Percentiles rank a stretch among this genome's conserved stretches.
Conservation (phyloP, 1,140 invertebrate species). For the Diabrotica virgifera region DNA sequence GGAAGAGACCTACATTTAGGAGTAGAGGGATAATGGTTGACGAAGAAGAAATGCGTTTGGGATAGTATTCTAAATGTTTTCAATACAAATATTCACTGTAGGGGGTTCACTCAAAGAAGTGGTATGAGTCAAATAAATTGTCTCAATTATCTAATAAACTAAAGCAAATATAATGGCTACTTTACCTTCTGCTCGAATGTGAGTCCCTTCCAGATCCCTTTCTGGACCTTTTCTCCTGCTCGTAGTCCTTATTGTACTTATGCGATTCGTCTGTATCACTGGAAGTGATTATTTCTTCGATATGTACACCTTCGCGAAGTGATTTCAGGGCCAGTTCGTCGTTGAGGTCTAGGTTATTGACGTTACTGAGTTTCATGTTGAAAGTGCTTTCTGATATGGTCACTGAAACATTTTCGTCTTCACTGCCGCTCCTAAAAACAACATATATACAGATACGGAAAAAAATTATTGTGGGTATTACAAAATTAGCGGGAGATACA, state of each 20-base stretch:
- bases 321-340: slow-evolving; percentile 54
- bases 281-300: slow-evolving; percentile 34
- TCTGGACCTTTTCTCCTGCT: slow-evolving; percentile 37
- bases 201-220: slow-evolving; percentile 31
- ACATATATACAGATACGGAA: background rate
- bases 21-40: no score
- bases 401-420: slow-evolving; percentile 54
- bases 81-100: no score
- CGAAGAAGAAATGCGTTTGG: no score
- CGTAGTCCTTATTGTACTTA: slow-evolving; percentile 30
- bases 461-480: no score
- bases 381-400: slow-evolving; percentile 53
- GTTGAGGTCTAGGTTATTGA: slow-evolving; percentile 53
- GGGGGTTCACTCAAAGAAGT: background rate
- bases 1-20: no score
- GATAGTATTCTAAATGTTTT: no score
- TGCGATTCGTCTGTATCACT: slow-evolving; percentile 29
- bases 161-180: background rate
- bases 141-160: background rate
- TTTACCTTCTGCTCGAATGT: slow-evolving; percentile 33
- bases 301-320: slow-evolving; percentile 47
- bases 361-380: slow-evolving; percentile 54
- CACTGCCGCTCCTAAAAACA: slow-evolving; percentile 48
- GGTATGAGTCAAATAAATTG: background rate
- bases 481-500: no score